Percentiles rank a stretch among this genome's conserved stretches.
Evolutionary conservation across 2,113 vertebrate species (phyloP).

Genomic region (Paedocypris sp.): DNA sequence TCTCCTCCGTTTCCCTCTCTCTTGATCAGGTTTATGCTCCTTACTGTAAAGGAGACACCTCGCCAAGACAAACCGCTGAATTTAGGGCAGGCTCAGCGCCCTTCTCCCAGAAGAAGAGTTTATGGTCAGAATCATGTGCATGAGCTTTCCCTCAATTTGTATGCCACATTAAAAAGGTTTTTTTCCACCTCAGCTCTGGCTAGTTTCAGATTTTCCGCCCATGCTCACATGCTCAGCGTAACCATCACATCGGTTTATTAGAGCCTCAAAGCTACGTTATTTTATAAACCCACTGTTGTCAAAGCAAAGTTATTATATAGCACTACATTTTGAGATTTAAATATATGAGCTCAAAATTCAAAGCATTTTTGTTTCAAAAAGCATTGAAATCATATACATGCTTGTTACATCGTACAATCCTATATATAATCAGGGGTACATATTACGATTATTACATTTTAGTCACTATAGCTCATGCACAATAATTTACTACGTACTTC

Average conservation of each 20-base stretch:
- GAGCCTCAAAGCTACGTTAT: neutral
- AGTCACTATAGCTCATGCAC: no score
- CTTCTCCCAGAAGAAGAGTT: slow-evolving; percentile 36
- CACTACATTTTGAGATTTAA: no score
- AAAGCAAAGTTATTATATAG: no score
- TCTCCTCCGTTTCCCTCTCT: neutral
- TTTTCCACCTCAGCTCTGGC: slow-evolving; percentile 21
- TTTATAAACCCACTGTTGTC: no score
- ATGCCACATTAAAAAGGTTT: slow-evolving; percentile 22
- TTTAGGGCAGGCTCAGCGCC: slow-evolving; percentile 29
- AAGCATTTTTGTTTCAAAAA: no score
- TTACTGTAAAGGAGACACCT: slow-evolving; percentile 10
- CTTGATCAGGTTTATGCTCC: neutral
- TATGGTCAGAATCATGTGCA: slow-evolving; percentile 32
- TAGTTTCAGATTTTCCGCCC: slow-evolving; percentile 38
- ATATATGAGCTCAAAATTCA: no score
- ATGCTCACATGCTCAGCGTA: slow-evolving; percentile 32
- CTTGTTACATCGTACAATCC: no score
- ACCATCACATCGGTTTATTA: slow-evolving; percentile 45
- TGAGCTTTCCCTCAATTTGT: slow-evolving; percentile 14
- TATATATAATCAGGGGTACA: no score
- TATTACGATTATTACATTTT: no score
- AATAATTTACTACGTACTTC: no score
- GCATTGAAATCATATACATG: no score
- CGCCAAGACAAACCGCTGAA: slow-evolving; percentile 39